Evolutionary conservation across 2,888 invertebrate species (phyloP).

Genomic region (Cosmorhoe ocellata): DNA sequence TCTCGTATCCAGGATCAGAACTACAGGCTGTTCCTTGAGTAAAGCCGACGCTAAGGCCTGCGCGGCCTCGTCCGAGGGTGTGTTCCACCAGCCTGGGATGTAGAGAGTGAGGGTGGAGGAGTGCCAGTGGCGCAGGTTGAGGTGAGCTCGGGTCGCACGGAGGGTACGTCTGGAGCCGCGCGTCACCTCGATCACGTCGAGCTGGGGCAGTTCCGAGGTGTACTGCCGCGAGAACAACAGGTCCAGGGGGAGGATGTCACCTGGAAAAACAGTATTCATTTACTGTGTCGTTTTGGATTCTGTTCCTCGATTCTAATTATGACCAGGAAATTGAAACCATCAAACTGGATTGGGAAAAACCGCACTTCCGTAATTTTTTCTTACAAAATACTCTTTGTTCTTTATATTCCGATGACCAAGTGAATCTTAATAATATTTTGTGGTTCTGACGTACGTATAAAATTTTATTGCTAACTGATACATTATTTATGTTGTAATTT

Average conservation of each 20-base stretch:
- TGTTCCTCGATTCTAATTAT: too few species aligned
- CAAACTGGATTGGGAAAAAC: too few species aligned
- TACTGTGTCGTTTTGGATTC: too few species aligned
- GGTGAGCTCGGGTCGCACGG: conserved; percentile 46
- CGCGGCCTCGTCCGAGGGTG: conserved; percentile 62
- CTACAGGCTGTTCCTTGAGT: conserved; percentile 47
- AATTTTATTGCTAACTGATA: conserved; percentile 17
- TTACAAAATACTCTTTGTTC: too few species aligned
- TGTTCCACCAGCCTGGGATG: conserved; percentile 74
- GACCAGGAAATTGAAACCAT: too few species aligned
- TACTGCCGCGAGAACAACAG: conserved; percentile 50
- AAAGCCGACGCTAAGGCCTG: conserved; percentile 55
- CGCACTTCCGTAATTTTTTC: too few species aligned
- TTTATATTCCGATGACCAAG: conserved; percentile 21
- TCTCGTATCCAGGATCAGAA: conserved; percentile 63
- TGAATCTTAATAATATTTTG: conserved; percentile 26
- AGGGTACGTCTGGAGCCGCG: conserved; percentile 29
- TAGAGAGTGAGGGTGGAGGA: conserved; percentile 50
- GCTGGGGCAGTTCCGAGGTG: conserved; percentile 42
- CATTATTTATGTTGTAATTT: conserved; percentile 25
- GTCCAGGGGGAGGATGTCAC: conserved; percentile 62
- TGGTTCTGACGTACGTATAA: conserved; percentile 23
- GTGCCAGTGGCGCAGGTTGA: conserved; percentile 31
- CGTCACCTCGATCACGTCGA: conserved; percentile 50
- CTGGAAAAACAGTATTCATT: conserved; percentile 43